Evolutionary conservation across 2,888 invertebrate genomes (phyloP).

Genomic region (Cyaniris semiargus): DNA sequence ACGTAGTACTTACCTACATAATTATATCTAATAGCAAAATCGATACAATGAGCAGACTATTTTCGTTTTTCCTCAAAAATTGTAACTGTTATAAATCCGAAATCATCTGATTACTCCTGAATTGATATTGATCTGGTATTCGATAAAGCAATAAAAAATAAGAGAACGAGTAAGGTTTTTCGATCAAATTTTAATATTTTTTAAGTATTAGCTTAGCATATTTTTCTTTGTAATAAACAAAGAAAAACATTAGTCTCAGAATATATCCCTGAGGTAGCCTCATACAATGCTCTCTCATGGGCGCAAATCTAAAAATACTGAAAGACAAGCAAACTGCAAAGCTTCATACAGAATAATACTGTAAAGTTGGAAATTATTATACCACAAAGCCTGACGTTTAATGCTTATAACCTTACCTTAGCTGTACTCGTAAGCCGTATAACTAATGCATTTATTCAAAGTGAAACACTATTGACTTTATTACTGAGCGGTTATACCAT

Average conservation of each 20-base stretch:
- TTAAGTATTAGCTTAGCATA: not conserved
- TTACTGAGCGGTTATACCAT: constrained; percentile 50
- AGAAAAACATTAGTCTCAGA: not conserved
- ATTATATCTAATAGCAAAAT: not conserved
- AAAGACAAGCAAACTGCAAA: not conserved
- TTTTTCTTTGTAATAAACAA: not conserved
- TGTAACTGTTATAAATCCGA: not conserved
- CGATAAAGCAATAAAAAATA: too few species aligned
- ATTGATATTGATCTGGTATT: not conserved
- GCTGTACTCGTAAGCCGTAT: constrained; percentile 10
- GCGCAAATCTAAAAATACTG: not conserved
- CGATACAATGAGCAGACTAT: not conserved
- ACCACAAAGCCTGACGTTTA: constrained; percentile 21
- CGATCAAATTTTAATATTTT: too few species aligned
- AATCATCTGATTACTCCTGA: not conserved
- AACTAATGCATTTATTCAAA: constrained; percentile 30
- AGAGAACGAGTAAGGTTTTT: too few species aligned
- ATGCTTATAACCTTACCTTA: constrained; percentile 24
- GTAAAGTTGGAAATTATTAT: constrained; percentile 11
- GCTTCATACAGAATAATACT: not conserved
- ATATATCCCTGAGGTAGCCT: not conserved
- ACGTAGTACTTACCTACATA: not conserved
- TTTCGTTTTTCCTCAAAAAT: not conserved
- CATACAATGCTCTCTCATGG: not conserved
- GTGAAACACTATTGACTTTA: constrained; percentile 51